Evolutionary conservation across 2,888 invertebrate species (phyloP), one percentile per base, ranked within the genome.

Genomic region (Cephus pulcher): DNA sequence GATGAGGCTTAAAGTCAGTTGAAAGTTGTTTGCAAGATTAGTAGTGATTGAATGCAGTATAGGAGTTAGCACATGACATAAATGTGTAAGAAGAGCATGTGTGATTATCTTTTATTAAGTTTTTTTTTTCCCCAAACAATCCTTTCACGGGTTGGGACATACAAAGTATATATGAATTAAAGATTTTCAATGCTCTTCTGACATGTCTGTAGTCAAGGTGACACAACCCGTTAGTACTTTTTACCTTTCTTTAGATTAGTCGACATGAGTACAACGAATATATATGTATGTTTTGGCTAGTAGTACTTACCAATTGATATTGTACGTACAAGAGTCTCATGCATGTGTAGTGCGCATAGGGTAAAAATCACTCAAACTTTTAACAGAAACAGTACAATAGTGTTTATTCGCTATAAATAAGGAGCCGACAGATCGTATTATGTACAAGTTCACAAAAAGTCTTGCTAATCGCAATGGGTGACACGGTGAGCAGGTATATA

Each of bases 281-380:
- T 33, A 71, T 73, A 78, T 73, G 78, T 80, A 80, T 75, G 79
- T 81, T 81, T 56, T 77, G 76, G 79, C 79, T 77, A 83, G 78
- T 33, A 75, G 80, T 86, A 86, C 86, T 86, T 85, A 86, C 86
- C 86, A 74, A 80, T 80, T 69, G 76, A 71, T 71, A 70, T 78
- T 76, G 74, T 82, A 74, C 76, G 81, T 80, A 85, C 77, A 75
- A 81, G 82, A 82, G 71, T 77, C 76, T 84, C 84, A 84, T 84
- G 83, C 84, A 82, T 82, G 81, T 78, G 80, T 81, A 83, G 83
- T 79, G 81, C 80, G 83, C 82, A 81, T 81, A 75, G 82, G 74
- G 34, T 35, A 37, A 37, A 74, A 74, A 74, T 74, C 74, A 74
- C 35, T 74, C 37, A 37, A 74, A 74, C 74, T 74, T 74, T 74